Evolutionary conservation across 2,113 vertebrate genomes (phyloP).

Genomic region (Copsychus sechellarum): DNA sequence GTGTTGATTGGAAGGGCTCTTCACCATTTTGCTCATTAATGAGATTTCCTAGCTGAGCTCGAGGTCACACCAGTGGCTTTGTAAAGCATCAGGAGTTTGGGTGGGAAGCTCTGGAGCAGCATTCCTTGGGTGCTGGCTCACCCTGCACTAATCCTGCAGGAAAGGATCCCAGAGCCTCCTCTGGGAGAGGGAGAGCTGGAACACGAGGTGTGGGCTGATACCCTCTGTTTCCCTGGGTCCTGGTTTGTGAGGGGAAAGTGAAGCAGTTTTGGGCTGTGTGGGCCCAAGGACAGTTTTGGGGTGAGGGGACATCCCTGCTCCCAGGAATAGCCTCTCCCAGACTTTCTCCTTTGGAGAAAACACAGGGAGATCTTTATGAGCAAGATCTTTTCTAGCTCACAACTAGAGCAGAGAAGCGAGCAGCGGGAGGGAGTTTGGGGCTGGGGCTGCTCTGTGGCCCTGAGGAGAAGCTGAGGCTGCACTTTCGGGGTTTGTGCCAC

Average conservation of each 20-base stretch:
- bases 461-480: neutral
- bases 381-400: too few relatives aligned
- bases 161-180: rapidly evolving
- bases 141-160: neutral
- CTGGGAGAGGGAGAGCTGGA: neutral
- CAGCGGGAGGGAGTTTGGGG: neutral
- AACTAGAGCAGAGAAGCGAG: neutral
- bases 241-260: neutral
- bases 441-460: neutral
- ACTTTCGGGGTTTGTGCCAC: rapidly evolving
- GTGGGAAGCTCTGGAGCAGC: neutral
- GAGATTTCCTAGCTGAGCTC: neutral
- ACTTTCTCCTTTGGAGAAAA: neutral
- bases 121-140: neutral
- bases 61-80: neutral
- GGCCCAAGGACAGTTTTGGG: neutral
- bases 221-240: neutral
- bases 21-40: neutral
- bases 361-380: neutral
- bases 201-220: neutral
- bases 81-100: neutral
- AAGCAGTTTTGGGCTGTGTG: neutral
- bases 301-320: neutral
- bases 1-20: neutral
- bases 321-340: neutral